Base-by-base conservation (phyloP, 2,888 invertebrate species). In the Portevinia maculata region DNA sequence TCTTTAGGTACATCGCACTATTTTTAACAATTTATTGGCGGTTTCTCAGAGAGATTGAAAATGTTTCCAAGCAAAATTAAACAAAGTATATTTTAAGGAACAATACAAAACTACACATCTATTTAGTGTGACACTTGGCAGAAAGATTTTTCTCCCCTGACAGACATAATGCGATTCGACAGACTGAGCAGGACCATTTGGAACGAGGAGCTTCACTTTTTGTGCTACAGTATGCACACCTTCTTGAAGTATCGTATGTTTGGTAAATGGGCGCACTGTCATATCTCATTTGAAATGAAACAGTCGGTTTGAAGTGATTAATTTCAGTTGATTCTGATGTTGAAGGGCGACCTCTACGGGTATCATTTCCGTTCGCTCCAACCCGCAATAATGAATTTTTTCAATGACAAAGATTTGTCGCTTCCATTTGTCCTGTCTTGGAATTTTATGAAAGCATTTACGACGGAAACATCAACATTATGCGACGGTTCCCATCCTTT, bases 281-380 rank as follows among this genome's bases (percentile, higher is more conserved):
- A 24, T 24, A 24, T 24, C 19, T 53, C 53, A n/a, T 53, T 9
- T 53, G 6, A 21, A 55, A 55, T 55, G 37, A 37, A 55, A 55
- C 55, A 37, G 21, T 55, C 5, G 24, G 37, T 37, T 55, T 55
- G 24, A 55, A 55, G 24, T 55, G 21, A 24, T 50, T 50, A 30
- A 15, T 50, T 8, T 50, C 28, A 5, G n/a, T 1, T 28, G 11
- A 11, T 37, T 39, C 24, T 55, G 9, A 34, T 3, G 32, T 24
- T 55, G 55, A 39, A 55, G 21, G 37, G 11, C 55, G 24, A 24
- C 24, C 24, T 24, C 24, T 24, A 24, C 24, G 24, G 24, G 24
- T 24, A 24, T 24, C 24, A 24, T 24, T 24, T 5, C 2, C 24
- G 5, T 24, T 24, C 5, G 24, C 24, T 24, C 24, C 5, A 24